Evolutionary conservation across 2,113 vertebrate genomes (phyloP), one percentile per base, ranked within the genome.

Genomic region (Pachypanchax playfairii): DNA sequence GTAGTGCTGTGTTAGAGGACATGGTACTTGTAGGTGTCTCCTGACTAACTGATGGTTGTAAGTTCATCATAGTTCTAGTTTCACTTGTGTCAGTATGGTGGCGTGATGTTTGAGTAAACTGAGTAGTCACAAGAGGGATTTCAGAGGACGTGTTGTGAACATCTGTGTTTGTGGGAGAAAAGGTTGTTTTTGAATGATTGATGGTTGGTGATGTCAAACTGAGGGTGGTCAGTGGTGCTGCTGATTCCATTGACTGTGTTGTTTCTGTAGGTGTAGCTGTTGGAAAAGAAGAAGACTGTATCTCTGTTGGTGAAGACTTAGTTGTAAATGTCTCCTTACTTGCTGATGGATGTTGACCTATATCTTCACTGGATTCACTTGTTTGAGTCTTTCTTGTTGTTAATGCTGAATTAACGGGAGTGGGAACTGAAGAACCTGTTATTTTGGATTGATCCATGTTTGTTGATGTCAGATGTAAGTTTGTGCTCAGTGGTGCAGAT

Each of bases 41-140:
- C 0, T 15, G 12, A 2, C 21, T 49, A 2, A 4, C 43, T 0
- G 10, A 0, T 4, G 20, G 13, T 3, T 0, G 0, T 0, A 6
- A 18, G 15, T 13, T 42, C 1, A 17, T 58, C 2, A 11, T 22
- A 2, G 7, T 3, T 4, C 6, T 9, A 8, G 2, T 5, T 25
- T 8, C 0, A 10, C 10, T 6, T 54, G 24, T 20, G 44, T 29
- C 20, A 7, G 3, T n/a, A 0, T 10, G 26, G 1, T 18, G 13
- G 18, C 7, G 6, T 53, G 50, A 29, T 49, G 15, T n/a, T n/a
- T 29, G 15, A 50, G 21, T 5, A 14, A 6, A 14, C 4, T 46
- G 21, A 6, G 44, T 24, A 2, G 6, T 28, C 6, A 7, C 7
- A 6, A n/a, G 4, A 13, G n/a, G 10, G 8, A 13, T 5, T 12